Evolutionary conservation across 1,140 invertebrate species (phyloP).

Genomic region (Drosophila bifasciata): DNA sequence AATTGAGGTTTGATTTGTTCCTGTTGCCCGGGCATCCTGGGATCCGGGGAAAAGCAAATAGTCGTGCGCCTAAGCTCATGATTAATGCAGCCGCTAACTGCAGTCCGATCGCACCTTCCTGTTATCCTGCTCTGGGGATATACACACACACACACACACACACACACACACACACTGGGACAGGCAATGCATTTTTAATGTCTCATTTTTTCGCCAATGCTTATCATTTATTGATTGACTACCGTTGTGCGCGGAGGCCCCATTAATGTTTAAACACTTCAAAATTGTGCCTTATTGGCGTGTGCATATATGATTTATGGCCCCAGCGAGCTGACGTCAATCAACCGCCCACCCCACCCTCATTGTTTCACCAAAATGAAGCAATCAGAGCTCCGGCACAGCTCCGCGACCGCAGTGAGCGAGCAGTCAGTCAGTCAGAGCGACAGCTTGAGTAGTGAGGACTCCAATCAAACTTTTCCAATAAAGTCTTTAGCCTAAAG

Average conservation of each 20-base stretch:
- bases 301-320: conserved; percentile 73
- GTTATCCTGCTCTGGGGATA: neutral
- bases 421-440: neutral
- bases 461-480: conserved; percentile 77
- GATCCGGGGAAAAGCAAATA: conserved; percentile 8
- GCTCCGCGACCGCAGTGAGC: neutral
- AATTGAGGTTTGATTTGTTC: no score
- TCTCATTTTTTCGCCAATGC: conserved; percentile 25
- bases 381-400: conserved; percentile 40
- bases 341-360: conserved; percentile 43
- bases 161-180: neutral
- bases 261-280: conserved; percentile 75
- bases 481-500: conserved; percentile 81
- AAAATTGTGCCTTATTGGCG: conserved; percentile 72
- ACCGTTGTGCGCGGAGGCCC: conserved; percentile 30
- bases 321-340: conserved; percentile 59
- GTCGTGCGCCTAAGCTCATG: conserved; percentile 1
- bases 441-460: conserved; percentile 20
- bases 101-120: neutral
- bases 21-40: no score
- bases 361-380: conserved; percentile 44
- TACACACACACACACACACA: neutral
- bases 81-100: conserved; percentile 7
- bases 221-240: conserved; percentile 68
- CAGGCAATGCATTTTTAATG: conserved; percentile 40